phyloP scores from a whole-genome alignment of 2,888 invertebrate species.

The Brachylomia viminalis region DNA sequence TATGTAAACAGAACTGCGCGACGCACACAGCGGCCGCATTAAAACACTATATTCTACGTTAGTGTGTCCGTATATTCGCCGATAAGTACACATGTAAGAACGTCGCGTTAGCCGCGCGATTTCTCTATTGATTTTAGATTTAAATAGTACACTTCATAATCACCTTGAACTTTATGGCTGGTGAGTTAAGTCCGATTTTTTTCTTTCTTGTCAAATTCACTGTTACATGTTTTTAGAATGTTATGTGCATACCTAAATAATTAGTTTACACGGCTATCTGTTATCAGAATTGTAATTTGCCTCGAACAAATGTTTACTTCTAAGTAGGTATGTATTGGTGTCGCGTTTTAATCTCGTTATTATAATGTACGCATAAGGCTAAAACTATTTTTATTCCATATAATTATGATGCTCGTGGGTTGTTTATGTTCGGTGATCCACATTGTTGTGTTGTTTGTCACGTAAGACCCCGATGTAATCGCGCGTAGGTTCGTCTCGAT shows the following conservation, averaged over 20 bases:
- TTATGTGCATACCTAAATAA: constrained; percentile 66
- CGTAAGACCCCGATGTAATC: constrained; percentile 66
- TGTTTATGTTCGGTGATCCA: constrained; percentile 63
- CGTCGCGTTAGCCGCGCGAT: constrained; percentile 82
- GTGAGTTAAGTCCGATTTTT: constrained; percentile 76
- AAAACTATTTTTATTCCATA: constrained; percentile 55
- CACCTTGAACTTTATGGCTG: constrained; percentile 88
- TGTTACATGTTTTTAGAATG: constrained; percentile 45
- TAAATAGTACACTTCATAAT: constrained; percentile 75
- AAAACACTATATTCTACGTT: constrained; percentile 68
- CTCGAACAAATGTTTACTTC: constrained; percentile 74
- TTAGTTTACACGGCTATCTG: constrained; percentile 67
- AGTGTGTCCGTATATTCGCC: constrained; percentile 78
- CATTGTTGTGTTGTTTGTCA: constrained; percentile 63
- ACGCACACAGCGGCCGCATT: constrained; percentile 73
- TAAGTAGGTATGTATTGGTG: constrained; percentile 56
- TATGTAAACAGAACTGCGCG: constrained; percentile 80
- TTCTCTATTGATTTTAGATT: constrained; percentile 87
- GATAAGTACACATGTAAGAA: constrained; percentile 81
- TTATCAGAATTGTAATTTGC: constrained; percentile 71
- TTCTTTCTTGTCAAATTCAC: constrained; percentile 58
- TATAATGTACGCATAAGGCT: constrained; percentile 56
- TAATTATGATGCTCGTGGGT: constrained; percentile 30
- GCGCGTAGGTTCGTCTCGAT: constrained; percentile 65
- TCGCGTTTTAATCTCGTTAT: constrained; percentile 58